Base-by-base conservation (phyloP, 2,888 invertebrate genomes). In the Dusona sp. region DNA sequence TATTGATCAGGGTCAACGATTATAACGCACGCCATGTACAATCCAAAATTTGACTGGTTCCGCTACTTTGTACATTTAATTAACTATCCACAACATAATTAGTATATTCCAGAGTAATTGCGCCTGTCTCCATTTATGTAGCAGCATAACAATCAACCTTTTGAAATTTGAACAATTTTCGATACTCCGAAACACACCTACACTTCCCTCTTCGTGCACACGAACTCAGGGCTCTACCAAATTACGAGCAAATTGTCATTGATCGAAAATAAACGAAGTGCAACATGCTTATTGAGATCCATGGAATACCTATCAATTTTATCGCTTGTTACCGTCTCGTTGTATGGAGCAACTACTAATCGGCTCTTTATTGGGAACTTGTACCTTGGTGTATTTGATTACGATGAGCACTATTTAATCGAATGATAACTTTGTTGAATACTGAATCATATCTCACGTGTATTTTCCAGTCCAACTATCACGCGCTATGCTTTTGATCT, bases 331-430 rank as follows among this genome's bases (percentile, higher is more conserved):
- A 29, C 29, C 8, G 48, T 13, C 36, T 36, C n/a, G 7, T 57
- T 38, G 54, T 57, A 57, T 38, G 13, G 25, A 73, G 29, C 54
- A 38, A 51, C 33, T 38, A 38, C 36, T 57, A 57, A 36, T 57
- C 54, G 38, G 16, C 22, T 77, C 64, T 65, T 77, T 77, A 77
- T 65, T 51, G 65, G 22, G 42, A 48, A 22, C 22, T 48, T n/a
- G 29, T 51, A 13, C 9, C n/a, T 22, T 51, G 48, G 19, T 65
- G 16, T 36, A 65, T 65, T 64, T 45, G 64, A 75, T n/a, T 25
- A 67, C 22, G n/a, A 48, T 29, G 75, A 29, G 64, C 25, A 25
- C n/a, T 42, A 45, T 64, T 64, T 42, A 64, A 25, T 45, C 65
- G 36, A 51, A 48, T n/a, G 33, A 36, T 51, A 65, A 38, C 61